Percentiles rank a stretch among this genome's conserved stretches.
These are phyloP conservation scores for Heteractis magnifica DNA, from an alignment of 92 coral and sea anemone species.

Conservation along the genomic window DNA sequence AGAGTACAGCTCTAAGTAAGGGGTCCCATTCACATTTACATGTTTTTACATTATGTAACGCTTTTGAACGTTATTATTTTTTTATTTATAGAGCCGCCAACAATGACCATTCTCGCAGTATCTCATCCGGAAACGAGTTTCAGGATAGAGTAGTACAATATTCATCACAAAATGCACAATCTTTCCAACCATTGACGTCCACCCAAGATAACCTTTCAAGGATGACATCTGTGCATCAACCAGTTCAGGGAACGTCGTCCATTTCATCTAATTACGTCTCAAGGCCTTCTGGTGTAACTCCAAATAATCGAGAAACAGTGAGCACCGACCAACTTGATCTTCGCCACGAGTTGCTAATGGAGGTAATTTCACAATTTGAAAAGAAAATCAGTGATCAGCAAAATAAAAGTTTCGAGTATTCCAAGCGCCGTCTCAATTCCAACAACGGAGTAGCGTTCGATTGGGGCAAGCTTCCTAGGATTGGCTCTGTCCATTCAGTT, in stretches of 20 bases:
- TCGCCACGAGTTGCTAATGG: slow-evolving; percentile 17
- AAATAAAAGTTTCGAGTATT: background rate
- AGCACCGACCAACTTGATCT: background rate
- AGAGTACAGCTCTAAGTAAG: too few relatives aligned
- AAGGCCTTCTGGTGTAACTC: background rate
- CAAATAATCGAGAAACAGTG: background rate
- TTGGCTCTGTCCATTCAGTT: slow-evolving; percentile 31
- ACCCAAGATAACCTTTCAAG: background rate
- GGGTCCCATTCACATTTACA: too few relatives aligned
- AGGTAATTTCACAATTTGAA: slow-evolving; percentile 16
- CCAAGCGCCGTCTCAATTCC: slow-evolving; percentile 22
- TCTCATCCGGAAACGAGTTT: background rate
- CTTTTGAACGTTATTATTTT: background rate
- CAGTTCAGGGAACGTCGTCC: background rate
- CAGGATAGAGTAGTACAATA: background rate
- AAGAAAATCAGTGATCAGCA: background rate
- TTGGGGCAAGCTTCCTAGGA: slow-evolving; percentile 30
- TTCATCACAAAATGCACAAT: background rate
- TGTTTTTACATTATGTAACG: too few relatives aligned
- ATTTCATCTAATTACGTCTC: background rate
- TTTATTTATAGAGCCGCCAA: background rate
- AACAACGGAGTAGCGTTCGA: slow-evolving; percentile 27
- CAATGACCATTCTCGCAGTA: background rate
- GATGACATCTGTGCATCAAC: background rate
- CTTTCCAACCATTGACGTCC: background rate